Percentiles rank a stretch among this genome's conserved stretches.
phyloP scores from a whole-genome alignment of 2,888 invertebrate species.

The Ophion obscuratus region DNA sequence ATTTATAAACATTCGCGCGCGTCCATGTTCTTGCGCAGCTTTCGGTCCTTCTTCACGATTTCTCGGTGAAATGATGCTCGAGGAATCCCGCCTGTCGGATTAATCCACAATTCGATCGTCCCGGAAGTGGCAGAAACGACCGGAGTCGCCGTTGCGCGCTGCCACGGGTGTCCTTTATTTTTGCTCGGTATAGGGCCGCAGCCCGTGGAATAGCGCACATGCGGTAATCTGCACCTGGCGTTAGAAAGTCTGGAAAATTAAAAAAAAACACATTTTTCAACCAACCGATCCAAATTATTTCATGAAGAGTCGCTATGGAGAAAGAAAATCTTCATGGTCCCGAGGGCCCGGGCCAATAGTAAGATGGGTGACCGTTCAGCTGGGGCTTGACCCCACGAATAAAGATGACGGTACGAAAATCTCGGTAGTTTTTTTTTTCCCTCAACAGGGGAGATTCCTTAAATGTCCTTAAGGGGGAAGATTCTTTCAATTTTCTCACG shows the following conservation, averaged over 20 bases:
- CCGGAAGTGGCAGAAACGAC: background rate
- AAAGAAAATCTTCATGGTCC: too few relatives aligned
- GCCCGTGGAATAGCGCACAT: slow-evolving; percentile 50
- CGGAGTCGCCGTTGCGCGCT: background rate
- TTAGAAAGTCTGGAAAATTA: slow-evolving; percentile 44
- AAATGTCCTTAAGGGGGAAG: too few relatives aligned
- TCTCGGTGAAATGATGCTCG: background rate
- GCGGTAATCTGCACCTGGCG: slow-evolving; percentile 17
- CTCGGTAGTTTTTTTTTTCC: too few relatives aligned
- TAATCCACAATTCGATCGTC: slow-evolving; percentile 26
- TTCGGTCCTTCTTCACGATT: background rate
- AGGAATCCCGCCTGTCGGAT: background rate
- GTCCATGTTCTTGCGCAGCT: background rate
- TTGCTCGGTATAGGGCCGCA: slow-evolving; percentile 40
- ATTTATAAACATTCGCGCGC: background rate
- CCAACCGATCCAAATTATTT: background rate
- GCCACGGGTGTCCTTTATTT: background rate
- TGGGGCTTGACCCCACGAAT: too few relatives aligned
- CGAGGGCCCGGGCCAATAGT: background rate
- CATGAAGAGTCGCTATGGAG: background rate
- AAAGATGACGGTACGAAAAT: too few relatives aligned
- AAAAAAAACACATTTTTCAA: slow-evolving; percentile 10
- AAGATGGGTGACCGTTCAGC: background rate
- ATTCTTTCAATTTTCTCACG: too few relatives aligned
- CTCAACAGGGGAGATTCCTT: too few relatives aligned